Evolutionary conservation across 2,797 vertebrate species (phyloP).

Genomic region (Ispidina picta): DNA sequence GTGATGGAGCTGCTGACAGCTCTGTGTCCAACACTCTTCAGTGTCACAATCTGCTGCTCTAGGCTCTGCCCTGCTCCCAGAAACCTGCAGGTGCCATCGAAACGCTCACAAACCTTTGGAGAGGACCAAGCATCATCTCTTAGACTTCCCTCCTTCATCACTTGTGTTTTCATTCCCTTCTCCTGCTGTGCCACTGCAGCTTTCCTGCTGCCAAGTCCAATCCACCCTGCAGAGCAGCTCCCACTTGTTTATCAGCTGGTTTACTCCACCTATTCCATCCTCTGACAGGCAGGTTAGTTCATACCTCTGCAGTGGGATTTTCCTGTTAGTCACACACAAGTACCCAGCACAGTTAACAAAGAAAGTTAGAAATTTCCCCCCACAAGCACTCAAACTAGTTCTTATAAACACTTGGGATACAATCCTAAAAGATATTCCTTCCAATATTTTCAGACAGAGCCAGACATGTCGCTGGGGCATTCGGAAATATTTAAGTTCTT

Average conservation of each 20-base stretch:
- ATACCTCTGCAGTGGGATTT: background rate
- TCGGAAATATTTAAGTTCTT: conserved; percentile 60
- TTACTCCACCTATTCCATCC: background rate
- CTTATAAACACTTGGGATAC: background rate
- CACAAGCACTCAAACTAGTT: too few species aligned
- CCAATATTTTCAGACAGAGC: conserved; percentile 36
- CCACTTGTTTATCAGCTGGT: background rate
- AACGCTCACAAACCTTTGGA: background rate
- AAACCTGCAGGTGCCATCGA: background rate
- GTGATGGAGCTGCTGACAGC: background rate
- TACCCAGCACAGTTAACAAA: background rate
- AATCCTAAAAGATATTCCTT: background rate
- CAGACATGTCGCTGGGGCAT: background rate
- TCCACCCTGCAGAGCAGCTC: background rate
- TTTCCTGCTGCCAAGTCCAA: background rate
- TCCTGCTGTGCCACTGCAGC: background rate
- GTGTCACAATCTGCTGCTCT: background rate
- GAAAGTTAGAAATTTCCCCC: too few species aligned
- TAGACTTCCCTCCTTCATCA: background rate
- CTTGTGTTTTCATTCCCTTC: rapidly evolving
- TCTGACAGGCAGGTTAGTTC: background rate
- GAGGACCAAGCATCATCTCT: background rate
- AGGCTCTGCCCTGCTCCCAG: background rate
- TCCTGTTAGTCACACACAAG: background rate
- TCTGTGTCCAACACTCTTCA: background rate